A percentile compares a stretch with the other conserved stretches of the same genome.
Evolutionary conservation across 2,888 invertebrate genomes (phyloP).

Genomic region (Peribatodes rhomboidaria): DNA sequence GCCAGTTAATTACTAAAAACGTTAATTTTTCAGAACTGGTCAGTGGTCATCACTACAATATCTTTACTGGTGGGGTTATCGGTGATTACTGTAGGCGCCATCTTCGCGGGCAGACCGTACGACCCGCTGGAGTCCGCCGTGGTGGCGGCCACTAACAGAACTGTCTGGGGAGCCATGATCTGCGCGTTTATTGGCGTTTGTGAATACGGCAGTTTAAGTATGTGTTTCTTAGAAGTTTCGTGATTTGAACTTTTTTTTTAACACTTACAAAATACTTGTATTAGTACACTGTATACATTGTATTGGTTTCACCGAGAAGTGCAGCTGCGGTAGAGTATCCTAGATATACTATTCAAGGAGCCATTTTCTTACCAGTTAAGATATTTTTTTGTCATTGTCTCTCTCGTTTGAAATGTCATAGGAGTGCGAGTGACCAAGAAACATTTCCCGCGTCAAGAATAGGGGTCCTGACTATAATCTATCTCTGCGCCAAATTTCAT

Average conservation of each 20-base stretch:
- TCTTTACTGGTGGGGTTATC: conserved; percentile 19
- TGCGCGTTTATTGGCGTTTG: conserved; percentile 31
- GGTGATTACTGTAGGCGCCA: conserved; percentile 15
- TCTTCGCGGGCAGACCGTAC: conserved; percentile 22
- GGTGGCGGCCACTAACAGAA: conserved; percentile 33
- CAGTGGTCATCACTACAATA: conserved; percentile 1
- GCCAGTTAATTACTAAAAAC: background rate
- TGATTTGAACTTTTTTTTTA: background rate
- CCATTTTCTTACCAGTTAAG: no score
- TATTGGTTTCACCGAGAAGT: no score
- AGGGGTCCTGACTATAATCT: no score
- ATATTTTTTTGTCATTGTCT: no score
- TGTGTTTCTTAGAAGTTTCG: conserved; percentile 3
- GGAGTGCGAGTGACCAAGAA: no score
- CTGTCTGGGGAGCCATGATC: conserved; percentile 25
- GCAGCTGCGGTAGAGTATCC: no score
- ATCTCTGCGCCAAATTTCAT: no score
- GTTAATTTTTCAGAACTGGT: conserved; percentile 28
- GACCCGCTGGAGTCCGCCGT: conserved; percentile 29
- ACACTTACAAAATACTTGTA: no score
- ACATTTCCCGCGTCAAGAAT: no score
- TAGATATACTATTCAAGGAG: no score
- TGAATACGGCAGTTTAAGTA: conserved; percentile 39
- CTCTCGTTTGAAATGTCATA: no score
- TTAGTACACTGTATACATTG: no score